Base-by-base conservation (phyloP, 2,113 vertebrate species). In the Corydoras sp. region DNA sequence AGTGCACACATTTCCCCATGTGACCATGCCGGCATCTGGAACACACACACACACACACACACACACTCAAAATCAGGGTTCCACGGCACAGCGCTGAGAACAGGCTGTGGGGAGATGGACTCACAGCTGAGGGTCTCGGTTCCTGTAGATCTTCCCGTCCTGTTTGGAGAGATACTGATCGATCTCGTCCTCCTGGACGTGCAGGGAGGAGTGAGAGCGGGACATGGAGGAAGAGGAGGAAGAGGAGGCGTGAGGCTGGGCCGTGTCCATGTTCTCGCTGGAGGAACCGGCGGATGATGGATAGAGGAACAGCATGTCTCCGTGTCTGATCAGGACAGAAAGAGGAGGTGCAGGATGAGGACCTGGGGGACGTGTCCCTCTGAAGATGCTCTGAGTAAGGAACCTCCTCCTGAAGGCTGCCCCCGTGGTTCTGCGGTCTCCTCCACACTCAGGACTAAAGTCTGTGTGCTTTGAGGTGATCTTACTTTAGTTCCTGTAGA, bases 101-200 rank as follows among this genome's bases (percentile, higher is more conserved):
- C 18, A 24, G 18, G 18, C 18, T 24, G 18, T 24, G 18, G 18
- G 18, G 18, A 24, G 18, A 24, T 24, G 18, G 18, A n/a, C 94
- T 92, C 75, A 99, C 97, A 97, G 90, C 85, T 97, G 96, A 1
- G 94, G 90, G 74, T 99, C 97, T 79, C 77, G 85, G 82, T 92
- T 96, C 63, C 96, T 82, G 85, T 99, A 98, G 77, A 99, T 99
- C 83, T 98, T 99, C 62, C 97, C 97, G 0, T 99, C 96, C 79
- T 99, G 97, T 68, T 92, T 95, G 83, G 91, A 90, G 83, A 99
- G 88, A 77, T 92, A 95, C 81, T 97, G 96, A 81, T 99, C 97
- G 0, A 99, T 99, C 73, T 97, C 94, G 0, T 99, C 95, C 58
- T 98, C 96, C 60, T 90, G 89, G 82, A 98, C 87, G 29, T 87